Evolutionary conservation across 2,888 invertebrate genomes (phyloP), one percentile per base, ranked within the genome.

Genomic region (Drosophila ezoana): DNA sequence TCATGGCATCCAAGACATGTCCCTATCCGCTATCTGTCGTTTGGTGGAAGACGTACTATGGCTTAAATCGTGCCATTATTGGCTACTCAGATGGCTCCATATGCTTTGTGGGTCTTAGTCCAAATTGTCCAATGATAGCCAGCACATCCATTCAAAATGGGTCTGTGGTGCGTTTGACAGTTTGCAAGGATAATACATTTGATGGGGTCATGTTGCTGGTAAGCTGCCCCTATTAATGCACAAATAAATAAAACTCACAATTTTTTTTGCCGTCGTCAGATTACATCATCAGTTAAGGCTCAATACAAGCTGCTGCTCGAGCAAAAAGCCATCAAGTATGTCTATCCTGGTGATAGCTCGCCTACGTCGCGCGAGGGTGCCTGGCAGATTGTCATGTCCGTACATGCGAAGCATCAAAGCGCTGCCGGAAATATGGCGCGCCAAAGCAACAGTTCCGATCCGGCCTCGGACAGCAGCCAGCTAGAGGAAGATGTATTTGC

Each of bases 301-400:
- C 97, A 98, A 90, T 97, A 96, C 95, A 95, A 96, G 78, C 92
- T 98, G 63, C 92, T 97, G 33, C 92, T 98, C 58, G 97, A 98
- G 90, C 96, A 97, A 88, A 94, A 95, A 77, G 94, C 95, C 2
- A 94, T 94, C 74, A 95, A 95, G 54, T 96, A 96, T 90, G 94
- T 95, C 53, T 97, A 96, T 94, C 94, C 95, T 0, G 92, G 91
- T 0, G 92, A 92, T 54, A 90, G 90, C 51, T 92, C 92, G 9
- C 91, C 92, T 9, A 85, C 89, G 4, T 85, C 77, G 10, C 89
- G 90, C 5, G 91, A 90, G 47, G 90, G 72, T 4, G 91, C 91
- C 43, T 92, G 92, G 92, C 92, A 92, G 73, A 91, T 92, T 72
- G 90, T 92, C 0, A 90, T 92, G 87, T 90, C 92, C 5, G 66